Conservation (phyloP, 2,113 vertebrate species). For the Jacana jacana region DNA sequence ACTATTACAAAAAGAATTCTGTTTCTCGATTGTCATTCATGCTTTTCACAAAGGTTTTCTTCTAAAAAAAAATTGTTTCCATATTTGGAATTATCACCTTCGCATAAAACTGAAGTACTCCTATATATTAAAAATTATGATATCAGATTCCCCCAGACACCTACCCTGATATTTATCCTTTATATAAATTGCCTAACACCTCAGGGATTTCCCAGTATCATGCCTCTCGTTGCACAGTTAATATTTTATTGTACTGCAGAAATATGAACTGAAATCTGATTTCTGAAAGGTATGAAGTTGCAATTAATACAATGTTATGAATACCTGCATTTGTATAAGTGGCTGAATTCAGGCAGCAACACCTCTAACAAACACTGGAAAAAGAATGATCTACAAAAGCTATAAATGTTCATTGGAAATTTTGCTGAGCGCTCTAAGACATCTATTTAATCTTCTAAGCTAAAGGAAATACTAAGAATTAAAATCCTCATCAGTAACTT, state of each 20-base stretch:
- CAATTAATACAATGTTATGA: not conserved
- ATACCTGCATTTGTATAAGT: not conserved
- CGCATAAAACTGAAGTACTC: not conserved
- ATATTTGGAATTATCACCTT: not conserved
- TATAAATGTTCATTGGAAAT: not conserved
- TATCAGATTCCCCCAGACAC: not conserved
- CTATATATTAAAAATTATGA: rapidly evolving
- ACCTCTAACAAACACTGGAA: not conserved
- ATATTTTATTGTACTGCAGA: not conserved
- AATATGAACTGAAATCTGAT: not conserved
- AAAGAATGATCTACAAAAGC: not conserved
- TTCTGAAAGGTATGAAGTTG: not conserved
- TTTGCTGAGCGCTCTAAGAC: not conserved
- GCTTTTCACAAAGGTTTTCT: not conserved
- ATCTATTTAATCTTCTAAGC: not conserved
- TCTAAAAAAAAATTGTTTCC: not conserved
- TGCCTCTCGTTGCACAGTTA: not conserved
- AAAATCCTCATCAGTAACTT: not conserved
- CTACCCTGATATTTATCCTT: not conserved
- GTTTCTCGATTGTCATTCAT: not conserved
- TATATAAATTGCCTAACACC: not conserved
- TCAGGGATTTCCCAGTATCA: not conserved
- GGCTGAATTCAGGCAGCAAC: not conserved
- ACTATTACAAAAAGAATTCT: not conserved
- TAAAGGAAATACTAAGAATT: not conserved